Conservation (phyloP, 1,140 invertebrate species). For the Holotrichia oblita region DNA sequence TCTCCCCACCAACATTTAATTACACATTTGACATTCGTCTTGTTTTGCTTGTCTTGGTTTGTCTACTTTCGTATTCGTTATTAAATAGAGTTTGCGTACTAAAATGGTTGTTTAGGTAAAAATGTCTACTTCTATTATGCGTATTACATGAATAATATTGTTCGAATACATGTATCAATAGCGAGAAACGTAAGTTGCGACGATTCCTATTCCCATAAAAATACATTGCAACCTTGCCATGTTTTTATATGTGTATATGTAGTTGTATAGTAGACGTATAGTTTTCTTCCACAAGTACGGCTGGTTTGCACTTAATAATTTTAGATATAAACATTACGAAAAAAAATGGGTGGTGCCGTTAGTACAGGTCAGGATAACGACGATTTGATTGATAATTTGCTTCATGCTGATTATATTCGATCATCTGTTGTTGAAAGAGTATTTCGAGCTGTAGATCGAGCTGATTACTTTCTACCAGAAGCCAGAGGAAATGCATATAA, state of each 20-base stretch:
- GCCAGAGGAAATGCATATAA: conserved; percentile 78
- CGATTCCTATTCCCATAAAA: neutral
- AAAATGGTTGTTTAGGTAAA: conserved; percentile 40
- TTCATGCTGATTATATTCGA: conserved; percentile 80
- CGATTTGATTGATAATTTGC: conserved; percentile 85
- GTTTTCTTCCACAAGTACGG: conserved; percentile 5
- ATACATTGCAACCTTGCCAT: conserved; percentile 13
- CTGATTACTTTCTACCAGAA: conserved; percentile 79
- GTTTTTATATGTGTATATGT: conserved; percentile 27
- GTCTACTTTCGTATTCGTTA: conserved; percentile 35
- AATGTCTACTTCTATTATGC: conserved; percentile 36
- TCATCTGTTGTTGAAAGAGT: conserved; percentile 76
- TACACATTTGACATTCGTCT: conserved; percentile 38
- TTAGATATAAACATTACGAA: conserved; percentile 13
- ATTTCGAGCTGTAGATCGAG: conserved; percentile 87
- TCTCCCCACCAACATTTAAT: conserved; percentile 32
- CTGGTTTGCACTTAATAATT: neutral
- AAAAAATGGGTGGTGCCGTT: conserved; percentile 83
- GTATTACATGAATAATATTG: conserved; percentile 22
- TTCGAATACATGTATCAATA: neutral
- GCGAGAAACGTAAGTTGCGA: conserved; percentile 10
- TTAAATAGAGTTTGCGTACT: conserved; percentile 41
- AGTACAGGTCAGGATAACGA: conserved; percentile 85
- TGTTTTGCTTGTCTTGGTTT: conserved; percentile 41
- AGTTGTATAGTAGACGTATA: neutral